Base-by-base conservation (phyloP, 2,113 vertebrate species). In the Sminthopsis crassicaudata region DNA sequence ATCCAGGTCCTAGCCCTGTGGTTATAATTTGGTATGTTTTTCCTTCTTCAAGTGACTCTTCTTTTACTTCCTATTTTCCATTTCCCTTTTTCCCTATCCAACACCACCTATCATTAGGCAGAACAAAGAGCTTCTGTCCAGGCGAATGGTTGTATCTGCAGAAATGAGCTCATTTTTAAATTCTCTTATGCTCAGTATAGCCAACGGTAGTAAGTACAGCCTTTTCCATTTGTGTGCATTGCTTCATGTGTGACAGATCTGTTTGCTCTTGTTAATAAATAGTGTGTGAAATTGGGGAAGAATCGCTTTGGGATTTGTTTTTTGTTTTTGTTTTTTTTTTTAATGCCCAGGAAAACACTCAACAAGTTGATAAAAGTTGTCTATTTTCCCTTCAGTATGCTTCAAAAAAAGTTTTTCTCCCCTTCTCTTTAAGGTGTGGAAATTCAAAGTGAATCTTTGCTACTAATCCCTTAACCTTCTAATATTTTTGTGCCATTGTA, bases 181-280 rank as follows among this genome's bases (percentile, higher is more conserved):
- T 98, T 95, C 97, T 51, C 97, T 98, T 98, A 96, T 96, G 97
- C 97, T 98, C 97, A 98, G 97, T 93, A 98, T 98, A 99, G 98
- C 98, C 99, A 97, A 92, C 97, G 54, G 95, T 99, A 99, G 98
- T 99, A 98, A 99, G 99, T 99, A 99, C 95, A 98, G 98, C 98
- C 98, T 92, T 48, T 97, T 76, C 0, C 30, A 27, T 91, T 46
- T 97, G 98, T 93, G 96, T 97, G 96, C 67, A 22, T 97, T 96
- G 96, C 95, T 94, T 97, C 36, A 50, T 91, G 92, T 67, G 16
- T 53, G 96, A 96, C 92, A 46, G 92, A 91, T 96, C 67, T 48
- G 50, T 95, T 97, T 95, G 96, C 93, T 95, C 92, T 97, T 95
- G 93, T 96, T 93, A 96, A 84, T 84, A 42, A 84, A 42, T 2